Evolutionary conservation across 1,140 invertebrate genomes (phyloP).

Genomic region (Rhyzopertha dominica): DNA sequence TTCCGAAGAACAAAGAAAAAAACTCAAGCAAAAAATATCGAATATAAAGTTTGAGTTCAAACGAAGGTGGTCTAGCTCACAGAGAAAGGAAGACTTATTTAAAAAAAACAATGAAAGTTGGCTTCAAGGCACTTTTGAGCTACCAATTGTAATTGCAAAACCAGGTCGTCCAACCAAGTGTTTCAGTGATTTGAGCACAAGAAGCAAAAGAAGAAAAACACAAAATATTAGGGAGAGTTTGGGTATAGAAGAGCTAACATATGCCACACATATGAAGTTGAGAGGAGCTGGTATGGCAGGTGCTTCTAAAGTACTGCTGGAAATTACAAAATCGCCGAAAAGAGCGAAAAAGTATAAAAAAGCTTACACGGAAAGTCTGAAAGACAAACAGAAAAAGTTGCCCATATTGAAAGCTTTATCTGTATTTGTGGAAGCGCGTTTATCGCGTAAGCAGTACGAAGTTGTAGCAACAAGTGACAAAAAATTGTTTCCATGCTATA

Average conservation of each 20-base stretch:
- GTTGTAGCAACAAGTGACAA: not conserved
- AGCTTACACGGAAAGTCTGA: too few relatives aligned
- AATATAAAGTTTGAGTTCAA: constrained; percentile 1
- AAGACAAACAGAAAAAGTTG: constrained; percentile 16
- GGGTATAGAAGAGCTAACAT: constrained; percentile 17
- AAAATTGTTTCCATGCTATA: constrained; percentile 9
- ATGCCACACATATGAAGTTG: constrained; percentile 21
- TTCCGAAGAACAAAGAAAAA: constrained; percentile 2
- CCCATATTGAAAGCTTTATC: constrained; percentile 9
- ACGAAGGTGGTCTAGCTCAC: constrained; percentile 15
- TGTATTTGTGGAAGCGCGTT: constrained; percentile 8
- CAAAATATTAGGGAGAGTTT: constrained; percentile 22
- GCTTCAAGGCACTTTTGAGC: constrained; percentile 13
- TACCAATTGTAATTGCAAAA: constrained; percentile 6
- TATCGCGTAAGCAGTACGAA: constrained; percentile 4
- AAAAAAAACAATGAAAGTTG: constrained; percentile 21
- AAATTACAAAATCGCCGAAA: too few relatives aligned
- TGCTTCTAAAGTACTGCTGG: too few relatives aligned
- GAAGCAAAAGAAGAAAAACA: constrained; percentile 35
- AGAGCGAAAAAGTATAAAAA: too few relatives aligned
- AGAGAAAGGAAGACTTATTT: constrained; percentile 17
- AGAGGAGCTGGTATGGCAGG: constrained; percentile 27
- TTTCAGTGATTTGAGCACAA: too few relatives aligned
- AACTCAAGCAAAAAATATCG: not conserved
- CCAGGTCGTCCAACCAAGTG: constrained; percentile 20